These are phyloP conservation scores for Orcinus orca DNA, from an alignment of 2,113 vertebrate genomes.

Conservation along the genomic window DNA sequence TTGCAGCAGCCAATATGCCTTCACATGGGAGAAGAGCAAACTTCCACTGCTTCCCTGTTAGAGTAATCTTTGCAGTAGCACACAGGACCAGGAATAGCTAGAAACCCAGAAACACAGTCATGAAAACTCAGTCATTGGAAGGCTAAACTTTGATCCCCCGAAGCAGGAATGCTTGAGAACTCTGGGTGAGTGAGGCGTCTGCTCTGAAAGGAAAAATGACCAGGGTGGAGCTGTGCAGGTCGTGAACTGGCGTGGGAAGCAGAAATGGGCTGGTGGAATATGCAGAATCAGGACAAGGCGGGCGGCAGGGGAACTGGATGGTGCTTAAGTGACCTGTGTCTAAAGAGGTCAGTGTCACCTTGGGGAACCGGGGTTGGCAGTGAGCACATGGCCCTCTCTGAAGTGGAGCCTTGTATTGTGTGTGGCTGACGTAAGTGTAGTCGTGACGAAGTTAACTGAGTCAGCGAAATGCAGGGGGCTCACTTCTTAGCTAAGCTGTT, in stretches of 20 bases:
- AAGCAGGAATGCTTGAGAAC: neutral
- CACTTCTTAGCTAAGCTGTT: neutral
- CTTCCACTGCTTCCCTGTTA: neutral
- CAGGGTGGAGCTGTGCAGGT: neutral
- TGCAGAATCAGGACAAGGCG: neutral
- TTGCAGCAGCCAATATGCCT: neutral
- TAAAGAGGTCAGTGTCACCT: constrained; percentile 11
- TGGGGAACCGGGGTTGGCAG: neutral
- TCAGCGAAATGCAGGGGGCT: neutral
- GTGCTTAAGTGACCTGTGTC: neutral
- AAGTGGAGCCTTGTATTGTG: neutral
- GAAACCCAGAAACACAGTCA: neutral
- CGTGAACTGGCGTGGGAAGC: neutral
- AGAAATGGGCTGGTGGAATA: neutral
- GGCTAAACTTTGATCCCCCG: neutral
- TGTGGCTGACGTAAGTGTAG: neutral
- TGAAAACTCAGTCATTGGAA: neutral
- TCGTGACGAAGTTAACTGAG: neutral
- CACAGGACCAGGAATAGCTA: neutral
- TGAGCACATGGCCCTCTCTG: too few species aligned
- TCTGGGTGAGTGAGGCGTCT: neutral
- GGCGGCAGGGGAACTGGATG: neutral
- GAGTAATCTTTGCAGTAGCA: neutral
- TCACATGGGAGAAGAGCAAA: neutral
- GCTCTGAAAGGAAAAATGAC: neutral